phyloP scores from a whole-genome alignment of 1,140 invertebrate genomes.

The Limonius californicus region DNA sequence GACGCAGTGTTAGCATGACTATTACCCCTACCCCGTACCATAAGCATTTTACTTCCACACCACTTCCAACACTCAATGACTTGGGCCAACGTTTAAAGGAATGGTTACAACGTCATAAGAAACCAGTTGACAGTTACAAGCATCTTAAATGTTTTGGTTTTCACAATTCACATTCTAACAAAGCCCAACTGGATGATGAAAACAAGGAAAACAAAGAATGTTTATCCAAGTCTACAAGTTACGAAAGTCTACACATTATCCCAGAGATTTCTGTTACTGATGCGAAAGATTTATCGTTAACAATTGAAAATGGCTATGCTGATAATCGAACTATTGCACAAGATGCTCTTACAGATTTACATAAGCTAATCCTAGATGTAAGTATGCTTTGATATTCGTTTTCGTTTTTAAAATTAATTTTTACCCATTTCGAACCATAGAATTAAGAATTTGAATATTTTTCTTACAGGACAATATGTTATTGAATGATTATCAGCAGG shows the following conservation, averaged over 20 bases:
- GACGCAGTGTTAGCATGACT: neutral
- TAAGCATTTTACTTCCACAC: neutral
- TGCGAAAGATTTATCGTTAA: neutral
- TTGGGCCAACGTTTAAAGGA: conserved; percentile 47
- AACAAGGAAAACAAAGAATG: conserved; percentile 56
- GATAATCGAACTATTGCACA: conserved; percentile 28
- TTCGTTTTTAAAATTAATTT: too few relatives aligned
- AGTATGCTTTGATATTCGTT: too few relatives aligned
- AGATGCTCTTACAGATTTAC: conserved; percentile 43
- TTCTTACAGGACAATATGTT: too few relatives aligned
- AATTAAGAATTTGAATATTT: too few relatives aligned
- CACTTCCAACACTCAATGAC: conserved; percentile 28
- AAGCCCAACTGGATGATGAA: conserved; percentile 51
- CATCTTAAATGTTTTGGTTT: conserved; percentile 44
- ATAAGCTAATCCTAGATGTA: conserved; percentile 44
- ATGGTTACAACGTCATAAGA: conserved; percentile 52
- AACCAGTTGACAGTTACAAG: conserved; percentile 49
- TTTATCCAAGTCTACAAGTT: conserved; percentile 30
- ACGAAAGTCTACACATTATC: conserved; percentile 34
- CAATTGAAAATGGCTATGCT: neutral
- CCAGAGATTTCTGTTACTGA: neutral
- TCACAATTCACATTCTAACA: conserved; percentile 28
- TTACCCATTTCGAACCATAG: too few relatives aligned
- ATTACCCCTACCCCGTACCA: neutral
- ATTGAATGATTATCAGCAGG: too few relatives aligned